These are phyloP conservation scores for Lamprotornis superbus DNA, from an alignment of 2,113 vertebrate genomes.

Conservation along the genomic window DNA sequence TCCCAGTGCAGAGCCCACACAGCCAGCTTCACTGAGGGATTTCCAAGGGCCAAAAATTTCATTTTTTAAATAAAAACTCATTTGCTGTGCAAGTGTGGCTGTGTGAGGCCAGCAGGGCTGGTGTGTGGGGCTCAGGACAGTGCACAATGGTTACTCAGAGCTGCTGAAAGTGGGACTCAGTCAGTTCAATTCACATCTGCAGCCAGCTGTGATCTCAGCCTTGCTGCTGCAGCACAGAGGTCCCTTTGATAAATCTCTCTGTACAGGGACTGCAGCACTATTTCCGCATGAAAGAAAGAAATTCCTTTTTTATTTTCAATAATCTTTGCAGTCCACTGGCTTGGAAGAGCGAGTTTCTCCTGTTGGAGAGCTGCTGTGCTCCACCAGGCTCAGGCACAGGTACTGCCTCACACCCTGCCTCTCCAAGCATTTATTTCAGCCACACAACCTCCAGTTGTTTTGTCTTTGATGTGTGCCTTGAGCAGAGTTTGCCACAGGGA, in stretches of 20 bases:
- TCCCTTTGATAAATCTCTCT: constrained; percentile 30
- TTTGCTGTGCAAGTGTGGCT: neutral
- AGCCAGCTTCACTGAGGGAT: neutral
- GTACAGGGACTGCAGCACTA: neutral
- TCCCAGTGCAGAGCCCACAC: neutral
- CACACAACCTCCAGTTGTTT: neutral
- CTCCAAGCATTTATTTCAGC: neutral
- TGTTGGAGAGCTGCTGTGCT: neutral
- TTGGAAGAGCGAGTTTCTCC: neutral
- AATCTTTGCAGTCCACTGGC: neutral
- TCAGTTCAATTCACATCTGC: neutral
- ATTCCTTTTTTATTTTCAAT: neutral
- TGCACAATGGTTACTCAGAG: neutral
- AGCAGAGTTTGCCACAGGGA: neutral
- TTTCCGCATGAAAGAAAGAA: constrained; percentile 1
- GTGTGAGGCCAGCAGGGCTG: neutral
- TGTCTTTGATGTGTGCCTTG: neutral
- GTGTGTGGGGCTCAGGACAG: neutral
- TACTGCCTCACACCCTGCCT: neutral
- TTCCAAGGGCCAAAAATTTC: neutral
- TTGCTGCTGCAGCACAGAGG: constrained; percentile 18
- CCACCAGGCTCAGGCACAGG: neutral
- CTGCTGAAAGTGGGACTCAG: neutral
- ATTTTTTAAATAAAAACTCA: neutral
- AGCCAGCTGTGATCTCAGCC: constrained; percentile 31